phyloP scores from a whole-genome alignment of 2,797 vertebrate genomes.

The Phrynocephalus guinanensis region DNA sequence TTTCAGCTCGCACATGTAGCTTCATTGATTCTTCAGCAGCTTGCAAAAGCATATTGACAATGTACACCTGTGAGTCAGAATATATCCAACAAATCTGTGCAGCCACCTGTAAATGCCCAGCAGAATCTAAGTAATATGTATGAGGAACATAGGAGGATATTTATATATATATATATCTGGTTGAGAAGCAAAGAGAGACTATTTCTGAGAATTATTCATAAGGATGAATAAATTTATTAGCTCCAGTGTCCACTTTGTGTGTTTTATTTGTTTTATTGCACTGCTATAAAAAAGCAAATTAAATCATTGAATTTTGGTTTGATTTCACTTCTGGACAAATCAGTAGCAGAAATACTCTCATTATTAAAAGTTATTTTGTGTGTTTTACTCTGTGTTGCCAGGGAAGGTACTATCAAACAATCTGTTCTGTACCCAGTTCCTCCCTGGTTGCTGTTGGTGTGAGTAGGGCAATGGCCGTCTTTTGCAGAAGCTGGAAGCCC shows the following conservation, averaged over 20 bases:
- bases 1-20: neutral
- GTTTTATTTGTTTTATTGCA: neutral
- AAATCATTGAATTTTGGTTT: neutral
- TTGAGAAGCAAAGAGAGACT: neutral
- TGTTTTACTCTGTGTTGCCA: too few species aligned
- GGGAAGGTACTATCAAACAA: too few species aligned
- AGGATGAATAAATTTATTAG: neutral
- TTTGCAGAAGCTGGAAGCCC: too few species aligned
- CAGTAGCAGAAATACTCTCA: conserved; percentile 11
- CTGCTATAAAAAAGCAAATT: neutral
- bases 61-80: rapidly evolving
- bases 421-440: too few species aligned
- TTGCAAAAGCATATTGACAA: rapidly evolving
- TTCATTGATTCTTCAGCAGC: neutral
- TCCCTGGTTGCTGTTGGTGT: too few species aligned
- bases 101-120: neutral
- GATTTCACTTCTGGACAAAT: neutral
- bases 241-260: neutral
- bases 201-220: neutral
- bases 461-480: too few species aligned
- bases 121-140: conserved; percentile 47
- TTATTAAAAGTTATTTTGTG: neutral
- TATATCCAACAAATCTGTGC: neutral
- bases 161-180: neutral
- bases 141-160: neutral